Evolutionary conservation across 2,797 vertebrate species (phyloP), one percentile per base, ranked within the genome.

Genomic region (Gymnodraco acuticeps): DNA sequence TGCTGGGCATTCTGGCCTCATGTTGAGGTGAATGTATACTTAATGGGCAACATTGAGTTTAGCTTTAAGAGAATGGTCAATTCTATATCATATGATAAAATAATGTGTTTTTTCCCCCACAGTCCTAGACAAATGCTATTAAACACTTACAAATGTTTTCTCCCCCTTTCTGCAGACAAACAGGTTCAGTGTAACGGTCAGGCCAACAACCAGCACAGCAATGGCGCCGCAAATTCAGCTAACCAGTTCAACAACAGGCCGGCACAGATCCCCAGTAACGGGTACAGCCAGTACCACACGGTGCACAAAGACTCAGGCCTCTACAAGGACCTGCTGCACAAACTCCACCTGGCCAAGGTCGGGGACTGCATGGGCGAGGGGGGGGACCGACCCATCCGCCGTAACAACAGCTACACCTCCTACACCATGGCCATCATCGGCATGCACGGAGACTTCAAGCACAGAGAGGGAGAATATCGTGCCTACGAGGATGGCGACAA

Each of bases 381-480:
- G 0, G 95, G 94, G 0, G 97, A 98, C 78, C 94, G 96, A 19
- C 98, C 98, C 3, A 95, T 99, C 83, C 93, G 98, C 1, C 97
- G 98, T 74, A 99, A 99, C 91, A 99, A 99, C 92, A 99, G 98
- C 93, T 99, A 99, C 81, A 99, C 98, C 3, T 99, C 97, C 17
- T 99, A 99, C 86, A 99, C 98, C 50, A 99, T 99, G 97, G 97
- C 98, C n/a, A 99, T 99, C 87, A 99, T 99, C 0, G 98, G 98
- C 77, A 96, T 99, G 96, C 98, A 98, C 0, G 91, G 90, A 0
- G 96, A 97, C 33, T 95, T 94, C 59, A 89, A 75, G 77, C 87
- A 92, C 33, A 89, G 51, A 27, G 93, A 93, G 1, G 93, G 88
- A 0, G 85, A 93, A 27, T 0, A 94, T 93, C 79, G 95, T 81